A percentile compares a stretch with the other conserved stretches of the same genome.
Evolutionary conservation across 2,113 vertebrate genomes (phyloP).

Genomic region (Hiodon tergisus): DNA sequence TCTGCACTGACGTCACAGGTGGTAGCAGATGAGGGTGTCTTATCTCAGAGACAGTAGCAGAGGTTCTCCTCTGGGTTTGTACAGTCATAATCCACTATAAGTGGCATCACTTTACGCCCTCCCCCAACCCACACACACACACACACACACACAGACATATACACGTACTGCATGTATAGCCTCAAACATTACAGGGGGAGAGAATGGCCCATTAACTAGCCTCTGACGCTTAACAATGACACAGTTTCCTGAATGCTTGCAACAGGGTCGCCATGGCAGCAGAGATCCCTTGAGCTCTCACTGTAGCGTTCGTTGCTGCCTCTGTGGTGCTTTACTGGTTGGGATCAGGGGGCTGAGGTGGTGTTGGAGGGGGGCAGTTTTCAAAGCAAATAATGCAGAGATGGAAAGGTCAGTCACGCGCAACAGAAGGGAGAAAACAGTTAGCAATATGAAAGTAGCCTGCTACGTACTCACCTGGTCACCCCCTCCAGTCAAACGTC

Average conservation of each 20-base stretch:
- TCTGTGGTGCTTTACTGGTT: not conserved
- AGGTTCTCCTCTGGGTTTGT: too few species aligned
- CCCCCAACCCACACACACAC: not conserved
- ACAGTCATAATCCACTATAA: too few species aligned
- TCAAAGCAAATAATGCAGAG: conserved; percentile 18
- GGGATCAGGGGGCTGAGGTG: not conserved
- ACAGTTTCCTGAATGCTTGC: conserved; percentile 1
- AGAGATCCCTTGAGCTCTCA: conserved; percentile 15
- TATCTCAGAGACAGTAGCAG: not conserved
- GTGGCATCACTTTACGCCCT: too few species aligned
- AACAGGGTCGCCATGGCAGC: conserved; percentile 23
- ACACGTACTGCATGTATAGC: not conserved
- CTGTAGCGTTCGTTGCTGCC: not conserved
- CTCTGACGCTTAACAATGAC: conserved; percentile 7
- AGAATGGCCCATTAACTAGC: conserved; percentile 1
- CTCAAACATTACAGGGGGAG: not conserved
- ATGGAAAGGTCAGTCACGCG: conserved; percentile 21
- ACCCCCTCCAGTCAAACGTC: not conserved
- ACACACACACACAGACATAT: not conserved
- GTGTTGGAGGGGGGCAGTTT: not conserved
- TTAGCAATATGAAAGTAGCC: not conserved
- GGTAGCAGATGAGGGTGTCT: not conserved
- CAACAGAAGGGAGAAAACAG: not conserved
- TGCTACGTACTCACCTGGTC: not conserved
- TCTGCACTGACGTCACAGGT: not conserved